Evolutionary conservation across 2,888 invertebrate species (phyloP), one percentile per base, ranked within the genome.

Genomic region (Eueremaeus valkanovi): DNA sequence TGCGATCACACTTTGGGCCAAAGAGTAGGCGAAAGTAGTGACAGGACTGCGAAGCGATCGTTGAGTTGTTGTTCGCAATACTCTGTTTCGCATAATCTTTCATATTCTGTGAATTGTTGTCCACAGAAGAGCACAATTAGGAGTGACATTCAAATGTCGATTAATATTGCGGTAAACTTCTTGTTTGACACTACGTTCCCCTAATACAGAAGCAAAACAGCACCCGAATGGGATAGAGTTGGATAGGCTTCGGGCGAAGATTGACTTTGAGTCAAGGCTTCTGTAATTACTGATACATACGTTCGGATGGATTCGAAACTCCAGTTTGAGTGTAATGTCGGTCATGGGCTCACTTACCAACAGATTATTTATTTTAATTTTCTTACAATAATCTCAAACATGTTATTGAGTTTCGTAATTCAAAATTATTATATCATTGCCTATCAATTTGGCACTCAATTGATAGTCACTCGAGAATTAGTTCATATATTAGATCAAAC

Each of bases 181-280:
- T 27, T 6, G 9, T 63, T 18, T 6, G 63, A 63, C 16, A 18
- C 33, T 31, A 63, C 11, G 9, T 16, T 9, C 18, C 11, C 8
- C n/a, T 31, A 33, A 63, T 33, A 58, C 33, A 33, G 18, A 11
- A 33, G 63, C 9, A 18, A 63, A 31, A 13, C 36, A 36, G 21
- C 18, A 51, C 8, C n/a, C n/a, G 18, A 5, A 51, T 21, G 5
- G 6, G 63, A 63, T 9, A 55, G 55, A 55, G 27, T 24, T 8
- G 33, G 29, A 63, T 63, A n/a, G 33, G 11, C 63, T 63, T 63
- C 2, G 31, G 63, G 63, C 63, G 21, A 31, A 63, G 63, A 63
- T 63, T 63, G 63, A 63, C 63, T 63, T 63, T 63, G 9, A 63
- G 31, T 63, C 63, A 63, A 63, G 63, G 63, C 63, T 63, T 33